phyloP scores from a whole-genome alignment of 2,888 invertebrate genomes.

The Luperina testacea region DNA sequence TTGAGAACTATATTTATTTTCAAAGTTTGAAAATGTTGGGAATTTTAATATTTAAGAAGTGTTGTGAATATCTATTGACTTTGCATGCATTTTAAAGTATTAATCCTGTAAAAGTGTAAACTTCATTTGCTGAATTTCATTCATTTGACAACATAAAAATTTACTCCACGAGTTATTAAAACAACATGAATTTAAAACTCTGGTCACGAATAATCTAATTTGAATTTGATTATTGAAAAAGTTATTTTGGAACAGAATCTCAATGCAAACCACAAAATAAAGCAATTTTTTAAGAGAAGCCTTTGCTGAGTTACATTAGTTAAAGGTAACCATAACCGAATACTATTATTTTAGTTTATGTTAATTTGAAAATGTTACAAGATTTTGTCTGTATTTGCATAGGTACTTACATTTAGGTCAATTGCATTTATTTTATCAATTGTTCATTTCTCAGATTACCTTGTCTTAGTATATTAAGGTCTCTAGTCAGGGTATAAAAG shows the following conservation, averaged over 20 bases:
- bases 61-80: neutral
- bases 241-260: neutral
- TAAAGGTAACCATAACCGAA: neutral
- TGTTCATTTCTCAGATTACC: too few relatives aligned
- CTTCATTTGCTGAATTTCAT: neutral
- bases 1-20: slow-evolving; percentile 26
- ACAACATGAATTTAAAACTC: neutral
- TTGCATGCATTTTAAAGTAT: neutral
- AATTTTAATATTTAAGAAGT: slow-evolving; percentile 14
- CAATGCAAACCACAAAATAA: neutral
- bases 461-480: too few relatives aligned
- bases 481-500: too few relatives aligned
- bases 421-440: too few relatives aligned
- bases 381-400: neutral
- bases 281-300: neutral
- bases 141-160: neutral
- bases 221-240: neutral
- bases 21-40: slow-evolving; percentile 14
- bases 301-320: neutral
- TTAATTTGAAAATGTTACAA: too few relatives aligned
- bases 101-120: neutral
- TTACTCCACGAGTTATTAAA: neutral
- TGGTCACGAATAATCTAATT: neutral
- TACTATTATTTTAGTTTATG: neutral
- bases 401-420: neutral